These are phyloP conservation scores for Argyrosomus regius DNA, from an alignment of 2,797 vertebrate species.

Conservation along the genomic window DNA sequence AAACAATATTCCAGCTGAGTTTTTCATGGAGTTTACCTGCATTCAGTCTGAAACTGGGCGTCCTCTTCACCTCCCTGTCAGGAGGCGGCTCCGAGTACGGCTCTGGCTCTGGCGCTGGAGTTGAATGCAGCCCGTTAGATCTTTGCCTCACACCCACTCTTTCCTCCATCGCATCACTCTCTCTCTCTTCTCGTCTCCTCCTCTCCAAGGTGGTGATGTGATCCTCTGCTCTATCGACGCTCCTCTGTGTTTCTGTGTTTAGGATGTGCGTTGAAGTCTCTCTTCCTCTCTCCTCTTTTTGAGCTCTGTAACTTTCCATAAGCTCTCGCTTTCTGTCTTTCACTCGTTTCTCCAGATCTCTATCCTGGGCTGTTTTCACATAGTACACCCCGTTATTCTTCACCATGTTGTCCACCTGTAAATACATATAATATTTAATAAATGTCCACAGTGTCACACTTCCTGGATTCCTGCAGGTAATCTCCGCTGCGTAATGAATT, in stretches of 20 bases:
- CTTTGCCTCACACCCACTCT: conserved; percentile 24
- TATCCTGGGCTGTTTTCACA: conserved; percentile 50
- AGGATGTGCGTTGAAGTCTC: not conserved
- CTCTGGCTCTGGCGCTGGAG: not conserved
- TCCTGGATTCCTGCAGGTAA: not conserved
- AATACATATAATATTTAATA: not conserved
- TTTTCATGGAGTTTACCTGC: conserved; percentile 65
- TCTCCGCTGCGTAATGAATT: not conserved
- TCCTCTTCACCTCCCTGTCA: conserved; percentile 31
- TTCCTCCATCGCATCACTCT: conserved; percentile 30
- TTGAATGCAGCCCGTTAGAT: conserved; percentile 67
- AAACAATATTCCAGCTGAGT: no score
- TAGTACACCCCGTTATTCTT: conserved; percentile 57
- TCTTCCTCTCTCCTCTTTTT: conserved; percentile 41
- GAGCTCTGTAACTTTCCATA: conserved; percentile 55
- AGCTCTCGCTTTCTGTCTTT: conserved; percentile 52
- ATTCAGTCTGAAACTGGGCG: conserved; percentile 74
- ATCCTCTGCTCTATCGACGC: not conserved
- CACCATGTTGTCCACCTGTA: conserved; percentile 82
- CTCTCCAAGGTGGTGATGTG: conserved; percentile 8
- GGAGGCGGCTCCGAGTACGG: not conserved
- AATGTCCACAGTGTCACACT: not conserved
- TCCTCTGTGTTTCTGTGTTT: conserved; percentile 6
- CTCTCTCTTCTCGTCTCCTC: conserved; percentile 12
- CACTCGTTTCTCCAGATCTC: conserved; percentile 57